Conservation (phyloP, 2,113 vertebrate species). For the Oplegnathus fasciatus region DNA sequence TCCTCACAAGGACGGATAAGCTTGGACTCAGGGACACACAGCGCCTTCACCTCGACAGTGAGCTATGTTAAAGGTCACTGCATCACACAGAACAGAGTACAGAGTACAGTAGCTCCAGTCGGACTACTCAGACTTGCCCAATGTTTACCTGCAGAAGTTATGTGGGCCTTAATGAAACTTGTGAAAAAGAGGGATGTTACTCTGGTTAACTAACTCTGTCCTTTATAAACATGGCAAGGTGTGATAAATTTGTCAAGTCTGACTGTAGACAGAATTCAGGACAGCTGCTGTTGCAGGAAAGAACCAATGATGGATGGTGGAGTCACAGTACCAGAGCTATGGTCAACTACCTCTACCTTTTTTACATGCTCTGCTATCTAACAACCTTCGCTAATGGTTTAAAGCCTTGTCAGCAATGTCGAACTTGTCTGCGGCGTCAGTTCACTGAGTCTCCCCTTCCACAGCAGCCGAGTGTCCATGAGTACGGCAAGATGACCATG, state of each 20-base stretch:
- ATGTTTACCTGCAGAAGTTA: not conserved
- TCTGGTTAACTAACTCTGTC: too few species aligned
- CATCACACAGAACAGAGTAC: too few species aligned
- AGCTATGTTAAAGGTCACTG: conserved; percentile 21
- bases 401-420: not conserved
- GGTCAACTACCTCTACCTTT: too few species aligned
- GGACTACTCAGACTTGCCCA: not conserved
- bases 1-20: conserved; percentile 6
- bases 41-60: not conserved
- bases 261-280: too few species aligned
- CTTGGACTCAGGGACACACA: not conserved
- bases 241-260: too few species aligned
- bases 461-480: not conserved
- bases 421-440: not conserved
- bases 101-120: not conserved
- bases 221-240: too few species aligned
- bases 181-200: too few species aligned
- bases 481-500: not conserved
- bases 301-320: too few species aligned
- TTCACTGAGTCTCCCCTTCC: not conserved
- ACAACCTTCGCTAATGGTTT: not conserved
- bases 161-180: too few species aligned
- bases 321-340: too few species aligned
- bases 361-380: too few species aligned
- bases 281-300: too few species aligned